Conservation (phyloP, 2,113 vertebrate genomes). For the Apodemus sylvaticus region DNA sequence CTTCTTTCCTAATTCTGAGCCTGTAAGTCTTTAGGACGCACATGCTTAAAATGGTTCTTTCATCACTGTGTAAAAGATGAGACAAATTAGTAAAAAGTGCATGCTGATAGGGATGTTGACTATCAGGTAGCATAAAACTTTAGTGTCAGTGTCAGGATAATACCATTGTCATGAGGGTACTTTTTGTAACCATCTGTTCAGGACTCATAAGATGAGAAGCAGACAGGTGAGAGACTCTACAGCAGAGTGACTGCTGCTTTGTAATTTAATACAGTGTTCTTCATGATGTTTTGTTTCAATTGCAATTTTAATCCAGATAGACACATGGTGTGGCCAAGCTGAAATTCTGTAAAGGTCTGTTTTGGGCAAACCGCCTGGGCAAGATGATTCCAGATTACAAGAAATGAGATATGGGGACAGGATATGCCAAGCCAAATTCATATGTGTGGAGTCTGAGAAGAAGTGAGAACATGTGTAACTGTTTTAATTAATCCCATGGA, state of each 20-base stretch:
- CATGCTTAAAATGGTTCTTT: not conserved
- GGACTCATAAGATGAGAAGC: not conserved
- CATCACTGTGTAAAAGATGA: not conserved
- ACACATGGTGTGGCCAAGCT: not conserved
- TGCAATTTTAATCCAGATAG: not conserved
- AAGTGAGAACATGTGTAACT: not conserved
- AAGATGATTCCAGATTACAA: not conserved
- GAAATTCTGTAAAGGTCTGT: not conserved
- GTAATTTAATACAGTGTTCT: not conserved
- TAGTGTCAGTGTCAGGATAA: not conserved
- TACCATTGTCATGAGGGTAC: not conserved
- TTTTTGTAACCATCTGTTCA: not conserved
- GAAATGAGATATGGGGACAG: not conserved
- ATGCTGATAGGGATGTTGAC: not conserved
- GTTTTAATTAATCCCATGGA: not conserved
- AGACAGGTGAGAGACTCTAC: not conserved
- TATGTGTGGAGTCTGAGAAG: not conserved
- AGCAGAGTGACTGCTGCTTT: not conserved
- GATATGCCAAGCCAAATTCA: slow-evolving; percentile 11
- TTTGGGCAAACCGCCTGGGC: not conserved
- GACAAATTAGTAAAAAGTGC: not conserved
- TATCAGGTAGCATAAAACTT: not conserved
- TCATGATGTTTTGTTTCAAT: not conserved
- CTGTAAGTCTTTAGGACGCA: not conserved
- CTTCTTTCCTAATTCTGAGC: not conserved